Percentiles rank a stretch among this genome's conserved stretches.
phyloP scores from a whole-genome alignment of 2,888 invertebrate genomes.

The Thecocarcelia acutangulata region DNA sequence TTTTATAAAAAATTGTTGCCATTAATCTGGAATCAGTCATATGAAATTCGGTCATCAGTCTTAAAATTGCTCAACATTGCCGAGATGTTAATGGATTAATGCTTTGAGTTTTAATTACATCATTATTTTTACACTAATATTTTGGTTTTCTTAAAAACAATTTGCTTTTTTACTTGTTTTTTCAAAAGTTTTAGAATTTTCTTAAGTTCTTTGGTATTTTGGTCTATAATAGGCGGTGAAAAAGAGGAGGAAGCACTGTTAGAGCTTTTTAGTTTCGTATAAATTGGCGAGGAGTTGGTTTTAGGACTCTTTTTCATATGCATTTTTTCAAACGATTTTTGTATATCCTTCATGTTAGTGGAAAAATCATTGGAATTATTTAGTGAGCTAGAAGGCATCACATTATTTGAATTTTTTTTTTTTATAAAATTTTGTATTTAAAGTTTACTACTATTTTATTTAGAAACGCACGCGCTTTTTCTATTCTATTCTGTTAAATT shows the following conservation, averaged over 20 bases:
- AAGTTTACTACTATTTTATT: conserved; percentile 19
- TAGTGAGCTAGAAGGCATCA: conserved; percentile 38
- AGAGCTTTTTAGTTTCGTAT: not conserved
- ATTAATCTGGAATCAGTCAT: conserved; percentile 40
- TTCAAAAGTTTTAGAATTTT: conserved; percentile 76
- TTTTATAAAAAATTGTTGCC: conserved; percentile 35
- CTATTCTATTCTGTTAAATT: not conserved
- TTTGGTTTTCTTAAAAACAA: conserved; percentile 74
- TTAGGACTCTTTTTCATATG: conserved; percentile 73
- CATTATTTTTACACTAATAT: conserved; percentile 72
- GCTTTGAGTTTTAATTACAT: conserved; percentile 18
- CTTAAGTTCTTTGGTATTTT: conserved; percentile 73
- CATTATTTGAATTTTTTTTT: conserved; percentile 27
- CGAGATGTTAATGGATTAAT: conserved; percentile 6
- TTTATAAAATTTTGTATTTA: conserved; percentile 27
- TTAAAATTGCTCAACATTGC: conserved; percentile 41
- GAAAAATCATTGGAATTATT: conserved; percentile 23
- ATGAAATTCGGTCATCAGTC: conserved; percentile 28
- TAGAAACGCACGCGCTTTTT: conserved; percentile 26
- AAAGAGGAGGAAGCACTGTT: not conserved
- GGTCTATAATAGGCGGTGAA: conserved; percentile 26
- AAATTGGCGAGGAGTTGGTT: not conserved
- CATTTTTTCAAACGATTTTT: conserved; percentile 77
- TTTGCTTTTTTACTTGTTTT: conserved; percentile 75
- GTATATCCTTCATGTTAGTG: conserved; percentile 74